These are phyloP conservation scores for Cyrtonyx montezumae DNA, from an alignment of 2,113 vertebrate genomes.

Conservation along the genomic window DNA sequence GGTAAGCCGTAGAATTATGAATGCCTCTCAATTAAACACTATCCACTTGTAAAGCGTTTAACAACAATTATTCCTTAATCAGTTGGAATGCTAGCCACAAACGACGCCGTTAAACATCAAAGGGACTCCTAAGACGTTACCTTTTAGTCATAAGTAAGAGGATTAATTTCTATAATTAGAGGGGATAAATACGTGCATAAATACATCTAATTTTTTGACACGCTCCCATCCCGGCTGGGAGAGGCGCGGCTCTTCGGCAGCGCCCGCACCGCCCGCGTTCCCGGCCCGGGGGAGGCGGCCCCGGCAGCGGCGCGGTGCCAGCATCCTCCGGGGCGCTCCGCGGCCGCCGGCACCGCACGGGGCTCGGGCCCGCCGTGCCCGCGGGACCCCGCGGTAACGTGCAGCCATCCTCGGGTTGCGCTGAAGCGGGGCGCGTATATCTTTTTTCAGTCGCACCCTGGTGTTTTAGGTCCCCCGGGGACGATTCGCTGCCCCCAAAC, in stretches of 20 bases:
- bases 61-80: constrained; percentile 83
- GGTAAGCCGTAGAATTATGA: constrained; percentile 80
- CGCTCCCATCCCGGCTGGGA: constrained; percentile 36
- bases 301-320: background rate
- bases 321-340: background rate
- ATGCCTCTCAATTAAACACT: constrained; percentile 82
- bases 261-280: background rate
- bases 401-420: too few relatives aligned
- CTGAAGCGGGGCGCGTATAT: background rate
- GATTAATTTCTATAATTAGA: constrained; percentile 85
- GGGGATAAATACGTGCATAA: constrained; percentile 83
- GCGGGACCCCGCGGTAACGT: background rate
- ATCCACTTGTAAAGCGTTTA: constrained; percentile 81
- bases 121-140: constrained; percentile 78
- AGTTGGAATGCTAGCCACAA: constrained; percentile 80
- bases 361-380: background rate
- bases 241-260: background rate
- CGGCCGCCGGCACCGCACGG: background rate
- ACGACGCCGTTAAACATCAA: constrained; percentile 82
- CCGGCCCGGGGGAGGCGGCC: background rate
- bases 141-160: constrained; percentile 84
- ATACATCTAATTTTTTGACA: constrained; percentile 69
- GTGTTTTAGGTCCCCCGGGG: background rate
- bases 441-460: background rate
- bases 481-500: background rate